phyloP scores from a whole-genome alignment of 2,113 vertebrate species.

The Ariopsis seemanni region DNA sequence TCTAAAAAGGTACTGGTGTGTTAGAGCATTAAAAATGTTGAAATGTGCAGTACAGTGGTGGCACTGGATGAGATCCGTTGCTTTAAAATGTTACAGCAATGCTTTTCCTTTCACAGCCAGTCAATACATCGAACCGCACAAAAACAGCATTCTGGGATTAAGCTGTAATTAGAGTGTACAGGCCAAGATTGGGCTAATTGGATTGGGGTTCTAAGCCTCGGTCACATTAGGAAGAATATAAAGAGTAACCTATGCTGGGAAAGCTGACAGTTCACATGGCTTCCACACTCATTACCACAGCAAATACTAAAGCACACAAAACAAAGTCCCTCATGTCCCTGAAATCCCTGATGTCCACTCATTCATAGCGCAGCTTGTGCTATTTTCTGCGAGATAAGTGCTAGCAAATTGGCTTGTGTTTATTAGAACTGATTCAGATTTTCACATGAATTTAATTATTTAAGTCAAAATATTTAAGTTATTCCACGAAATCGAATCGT shows the following conservation, averaged over 20 bases:
- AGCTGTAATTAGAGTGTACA: conserved; percentile 38
- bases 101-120: conserved; percentile 16
- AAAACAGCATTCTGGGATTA: conserved; percentile 25
- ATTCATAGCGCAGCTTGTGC: not conserved
- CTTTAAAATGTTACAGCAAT: not conserved
- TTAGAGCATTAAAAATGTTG: not conserved
- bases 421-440: not conserved
- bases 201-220: conserved; percentile 37
- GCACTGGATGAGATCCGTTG: not conserved
- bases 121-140: conserved; percentile 30
- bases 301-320: not conserved
- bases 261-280: not conserved
- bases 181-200: conserved; percentile 37
- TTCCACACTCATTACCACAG: not conserved
- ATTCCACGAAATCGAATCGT: too few species aligned
- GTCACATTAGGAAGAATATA: conserved; percentile 38
- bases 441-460: too few species aligned
- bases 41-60: not conserved
- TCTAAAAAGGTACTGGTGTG: not conserved
- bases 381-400: not conserved
- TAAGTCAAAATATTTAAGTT: too few species aligned
- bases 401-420: not conserved
- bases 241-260: conserved; percentile 28
- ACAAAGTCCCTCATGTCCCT: too few species aligned
- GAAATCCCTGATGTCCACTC: not conserved